Evolutionary conservation across 2,888 invertebrate species (phyloP).

Genomic region (Lycophotia porphyrea): DNA sequence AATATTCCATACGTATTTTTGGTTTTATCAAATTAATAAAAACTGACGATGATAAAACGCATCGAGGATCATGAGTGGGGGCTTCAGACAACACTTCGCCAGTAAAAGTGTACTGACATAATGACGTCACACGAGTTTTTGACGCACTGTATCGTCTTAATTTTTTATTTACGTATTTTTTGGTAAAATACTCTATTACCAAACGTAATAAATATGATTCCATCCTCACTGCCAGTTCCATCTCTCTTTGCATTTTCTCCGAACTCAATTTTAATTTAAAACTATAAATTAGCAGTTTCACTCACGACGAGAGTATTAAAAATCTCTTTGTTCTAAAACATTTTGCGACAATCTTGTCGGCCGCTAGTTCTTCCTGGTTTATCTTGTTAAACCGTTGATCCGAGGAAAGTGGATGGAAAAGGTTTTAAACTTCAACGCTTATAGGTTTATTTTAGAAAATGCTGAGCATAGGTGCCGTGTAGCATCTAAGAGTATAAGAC

Average conservation of each 20-base stretch:
- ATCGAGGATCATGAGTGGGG: no score
- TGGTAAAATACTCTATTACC: no score
- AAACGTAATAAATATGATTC: background rate
- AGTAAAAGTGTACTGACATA: no score
- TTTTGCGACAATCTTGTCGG: conserved; percentile 13
- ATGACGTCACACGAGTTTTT: no score
- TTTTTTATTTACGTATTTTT: no score
- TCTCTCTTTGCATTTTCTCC: background rate
- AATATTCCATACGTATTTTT: no score
- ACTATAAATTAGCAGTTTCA: background rate
- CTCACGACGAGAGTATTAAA: background rate
- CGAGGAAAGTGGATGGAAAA: conserved; percentile 44
- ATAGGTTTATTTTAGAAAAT: conserved; percentile 30
- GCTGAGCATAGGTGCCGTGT: background rate
- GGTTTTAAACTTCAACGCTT: conserved; percentile 55
- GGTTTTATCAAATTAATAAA: no score
- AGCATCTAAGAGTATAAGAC: background rate
- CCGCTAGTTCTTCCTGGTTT: conserved; percentile 11
- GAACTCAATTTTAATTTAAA: background rate
- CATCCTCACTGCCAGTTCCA: background rate
- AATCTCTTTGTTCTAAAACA: conserved; percentile 24
- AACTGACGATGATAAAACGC: no score
- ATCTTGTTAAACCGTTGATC: conserved; percentile 43
- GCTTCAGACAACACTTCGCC: no score
- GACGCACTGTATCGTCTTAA: no score